phyloP scores from a whole-genome alignment of 2,888 invertebrate genomes.

The Spisula solida region DNA sequence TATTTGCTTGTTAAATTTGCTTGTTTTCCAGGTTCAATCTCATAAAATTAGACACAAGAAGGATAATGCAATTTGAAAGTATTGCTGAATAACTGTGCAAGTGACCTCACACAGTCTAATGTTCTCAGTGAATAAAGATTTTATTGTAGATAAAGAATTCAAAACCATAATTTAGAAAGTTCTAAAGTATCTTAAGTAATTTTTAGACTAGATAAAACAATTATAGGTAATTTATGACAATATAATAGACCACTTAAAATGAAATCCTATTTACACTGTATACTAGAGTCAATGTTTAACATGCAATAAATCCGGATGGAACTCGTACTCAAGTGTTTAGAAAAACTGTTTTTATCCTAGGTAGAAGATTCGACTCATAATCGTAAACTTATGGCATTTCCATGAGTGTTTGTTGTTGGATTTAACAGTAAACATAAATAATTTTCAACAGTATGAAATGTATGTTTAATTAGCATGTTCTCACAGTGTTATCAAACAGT shows the following conservation, averaged over 20 bases:
- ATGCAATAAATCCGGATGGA: conserved; percentile 27
- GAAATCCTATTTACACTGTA: conserved; percentile 27
- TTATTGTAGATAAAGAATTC: conserved; percentile 13
- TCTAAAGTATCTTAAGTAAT: conserved; percentile 15
- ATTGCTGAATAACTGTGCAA: conserved; percentile 15
- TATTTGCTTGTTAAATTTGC: background rate
- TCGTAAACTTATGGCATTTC: conserved; percentile 30
- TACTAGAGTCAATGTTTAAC: conserved; percentile 33
- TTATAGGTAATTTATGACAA: conserved; percentile 29
- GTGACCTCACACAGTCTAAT: background rate
- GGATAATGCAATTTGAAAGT: background rate
- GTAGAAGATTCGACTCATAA: conserved; percentile 25
- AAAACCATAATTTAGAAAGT: conserved; percentile 29
- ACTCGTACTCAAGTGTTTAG: conserved; percentile 28
- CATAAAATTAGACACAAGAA: background rate
- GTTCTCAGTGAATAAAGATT: conserved; percentile 3
- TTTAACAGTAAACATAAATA: conserved; percentile 29
- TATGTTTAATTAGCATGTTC: conserved; percentile 28
- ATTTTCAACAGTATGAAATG: conserved; percentile 24
- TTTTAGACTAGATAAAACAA: conserved; percentile 27
- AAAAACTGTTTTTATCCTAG: conserved; percentile 27
- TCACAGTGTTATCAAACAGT: conserved; percentile 8
- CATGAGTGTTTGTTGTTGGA: conserved; percentile 33
- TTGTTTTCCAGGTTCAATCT: background rate
- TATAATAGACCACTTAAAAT: conserved; percentile 42